These are phyloP conservation scores for Amphiduros pacificus DNA, from an alignment of 2,888 invertebrate genomes.

Conservation along the genomic window DNA sequence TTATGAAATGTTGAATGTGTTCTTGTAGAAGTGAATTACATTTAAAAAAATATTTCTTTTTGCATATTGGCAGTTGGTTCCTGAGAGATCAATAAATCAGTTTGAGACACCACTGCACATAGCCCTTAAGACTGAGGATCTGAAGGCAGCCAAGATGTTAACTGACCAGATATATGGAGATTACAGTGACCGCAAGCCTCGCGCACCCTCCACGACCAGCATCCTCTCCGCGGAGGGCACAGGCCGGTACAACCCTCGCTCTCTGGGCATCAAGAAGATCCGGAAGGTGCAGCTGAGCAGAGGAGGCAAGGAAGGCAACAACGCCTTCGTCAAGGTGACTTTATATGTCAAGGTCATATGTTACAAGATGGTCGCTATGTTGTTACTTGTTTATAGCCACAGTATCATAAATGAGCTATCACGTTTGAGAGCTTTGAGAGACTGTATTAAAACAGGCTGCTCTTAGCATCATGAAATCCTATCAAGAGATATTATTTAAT, in stretches of 20 bases:
- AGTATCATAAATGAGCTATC: too few species aligned
- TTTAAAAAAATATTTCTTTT: neutral
- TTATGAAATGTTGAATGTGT: too few species aligned
- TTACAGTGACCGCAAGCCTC: constrained; percentile 25
- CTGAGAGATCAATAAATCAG: neutral
- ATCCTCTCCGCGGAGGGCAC: constrained; percentile 13
- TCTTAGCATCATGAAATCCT: too few species aligned
- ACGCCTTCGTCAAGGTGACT: constrained; percentile 61
- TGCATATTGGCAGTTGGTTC: neutral
- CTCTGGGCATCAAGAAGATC: constrained; percentile 52
- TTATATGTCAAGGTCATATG: too few species aligned
- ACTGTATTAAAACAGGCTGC: too few species aligned
- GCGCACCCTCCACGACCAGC: constrained; percentile 3
- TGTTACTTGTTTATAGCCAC: too few species aligned
- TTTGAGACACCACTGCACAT: neutral
- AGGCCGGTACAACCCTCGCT: constrained; percentile 49
- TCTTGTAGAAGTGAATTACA: too few species aligned
- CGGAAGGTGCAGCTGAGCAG: constrained; percentile 58
- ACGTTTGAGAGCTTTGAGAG: too few species aligned
- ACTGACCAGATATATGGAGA: neutral
- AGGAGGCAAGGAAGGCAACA: constrained; percentile 64
- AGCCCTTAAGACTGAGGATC: neutral
- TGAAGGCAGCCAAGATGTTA: neutral
- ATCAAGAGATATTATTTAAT: too few species aligned
- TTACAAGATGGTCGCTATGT: too few species aligned